These are phyloP conservation scores for Isoperla grammatica DNA, from an alignment of 2,888 invertebrate genomes.

Conservation along the genomic window DNA sequence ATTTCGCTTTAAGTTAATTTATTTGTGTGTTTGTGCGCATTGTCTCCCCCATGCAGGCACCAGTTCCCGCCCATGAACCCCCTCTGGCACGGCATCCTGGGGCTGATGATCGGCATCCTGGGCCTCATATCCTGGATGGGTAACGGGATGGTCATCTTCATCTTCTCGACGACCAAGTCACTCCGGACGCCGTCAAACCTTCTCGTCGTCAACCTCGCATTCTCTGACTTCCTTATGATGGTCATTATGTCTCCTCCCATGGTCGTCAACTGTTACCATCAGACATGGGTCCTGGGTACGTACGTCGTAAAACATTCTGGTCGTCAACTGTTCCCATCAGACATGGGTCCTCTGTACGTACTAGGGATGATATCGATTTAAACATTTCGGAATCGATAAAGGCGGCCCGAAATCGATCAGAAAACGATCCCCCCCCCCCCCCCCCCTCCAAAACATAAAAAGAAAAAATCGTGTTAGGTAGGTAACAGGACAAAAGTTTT, in stretches of 20 bases:
- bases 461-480: too few relatives aligned
- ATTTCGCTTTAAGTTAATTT: not conserved
- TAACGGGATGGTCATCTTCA: slow-evolving; percentile 64
- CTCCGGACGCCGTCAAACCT: slow-evolving; percentile 87
- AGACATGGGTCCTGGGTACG: slow-evolving; percentile 61
- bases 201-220: too few relatives aligned
- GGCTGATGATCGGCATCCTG: slow-evolving; percentile 69
- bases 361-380: too few relatives aligned
- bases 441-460: too few relatives aligned
- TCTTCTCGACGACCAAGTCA: slow-evolving; percentile 65
- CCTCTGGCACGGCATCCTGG: slow-evolving; percentile 76
- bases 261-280: slow-evolving; percentile 77
- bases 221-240: too few relatives aligned
- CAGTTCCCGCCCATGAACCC: slow-evolving; percentile 87
- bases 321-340: too few relatives aligned
- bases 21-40: not conserved
- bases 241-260: slow-evolving; percentile 77
- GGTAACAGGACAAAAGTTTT: too few relatives aligned
- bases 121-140: slow-evolving; percentile 63
- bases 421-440: too few relatives aligned
- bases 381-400: too few relatives aligned
- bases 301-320: slow-evolving; percentile 27
- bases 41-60: slow-evolving; percentile 58
- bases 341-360: too few relatives aligned
- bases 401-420: too few relatives aligned